Evolutionary conservation across 2,113 vertebrate genomes (phyloP).

Genomic region (Prinia subflava): DNA sequence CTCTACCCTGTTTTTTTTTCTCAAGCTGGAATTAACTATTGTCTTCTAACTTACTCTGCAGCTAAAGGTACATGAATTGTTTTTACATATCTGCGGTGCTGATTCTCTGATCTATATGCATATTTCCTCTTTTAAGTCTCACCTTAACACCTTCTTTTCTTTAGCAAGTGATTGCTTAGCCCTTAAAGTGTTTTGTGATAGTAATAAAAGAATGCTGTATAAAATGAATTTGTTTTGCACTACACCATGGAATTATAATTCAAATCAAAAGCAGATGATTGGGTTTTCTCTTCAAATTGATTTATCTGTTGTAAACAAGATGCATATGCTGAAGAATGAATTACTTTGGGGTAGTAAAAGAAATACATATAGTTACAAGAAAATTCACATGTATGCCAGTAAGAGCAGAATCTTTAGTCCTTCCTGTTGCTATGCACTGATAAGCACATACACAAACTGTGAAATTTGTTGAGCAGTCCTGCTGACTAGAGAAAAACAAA

Average conservation of each 20-base stretch:
- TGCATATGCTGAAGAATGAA: background rate
- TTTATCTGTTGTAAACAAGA: constrained; percentile 7
- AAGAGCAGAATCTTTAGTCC: background rate
- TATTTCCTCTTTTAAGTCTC: background rate
- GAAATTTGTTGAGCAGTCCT: background rate
- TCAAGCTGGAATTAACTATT: background rate
- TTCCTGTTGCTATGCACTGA: background rate
- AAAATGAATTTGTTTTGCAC: background rate
- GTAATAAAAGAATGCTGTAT: background rate
- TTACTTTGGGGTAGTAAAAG: background rate
- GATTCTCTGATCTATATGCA: background rate
- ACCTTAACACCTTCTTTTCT: background rate
- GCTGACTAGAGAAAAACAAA: background rate
- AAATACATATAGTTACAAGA: background rate
- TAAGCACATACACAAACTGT: background rate
- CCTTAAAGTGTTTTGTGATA: background rate
- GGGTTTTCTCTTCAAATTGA: background rate
- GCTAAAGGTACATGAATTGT: background rate
- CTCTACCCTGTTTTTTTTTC: background rate
- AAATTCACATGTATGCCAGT: background rate
- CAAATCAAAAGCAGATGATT: background rate
- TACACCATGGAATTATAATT: background rate
- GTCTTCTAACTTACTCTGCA: background rate
- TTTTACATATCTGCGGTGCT: background rate
- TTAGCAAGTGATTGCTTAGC: background rate